Percentiles rank a stretch among this genome's conserved stretches.
These are phyloP conservation scores for Pyrgilauda ruficollis DNA, from an alignment of 2,113 vertebrate species.

Conservation along the genomic window DNA sequence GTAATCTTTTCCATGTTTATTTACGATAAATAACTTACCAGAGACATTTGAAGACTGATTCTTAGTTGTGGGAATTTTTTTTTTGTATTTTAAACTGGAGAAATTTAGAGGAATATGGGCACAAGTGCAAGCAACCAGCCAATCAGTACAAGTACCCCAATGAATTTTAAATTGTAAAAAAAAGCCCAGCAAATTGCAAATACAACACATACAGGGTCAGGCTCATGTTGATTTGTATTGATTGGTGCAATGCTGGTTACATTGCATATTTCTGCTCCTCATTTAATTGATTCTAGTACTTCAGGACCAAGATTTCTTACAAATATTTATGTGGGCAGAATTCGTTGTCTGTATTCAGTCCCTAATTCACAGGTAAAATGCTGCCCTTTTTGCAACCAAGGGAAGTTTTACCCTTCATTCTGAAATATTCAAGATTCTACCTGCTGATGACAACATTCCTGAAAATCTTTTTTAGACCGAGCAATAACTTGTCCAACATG, in stretches of 20 bases:
- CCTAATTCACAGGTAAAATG: neutral
- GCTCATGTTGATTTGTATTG: conserved; percentile 6
- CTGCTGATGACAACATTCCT: neutral
- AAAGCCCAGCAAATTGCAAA: neutral
- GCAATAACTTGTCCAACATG: rapidly evolving
- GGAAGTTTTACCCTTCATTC: neutral
- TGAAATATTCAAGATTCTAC: neutral
- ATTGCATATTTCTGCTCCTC: neutral
- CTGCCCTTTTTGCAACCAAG: neutral
- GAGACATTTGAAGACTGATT: neutral
- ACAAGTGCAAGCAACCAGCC: neutral
- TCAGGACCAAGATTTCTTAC: neutral
- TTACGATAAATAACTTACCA: conserved; percentile 32
- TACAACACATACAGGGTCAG: neutral
- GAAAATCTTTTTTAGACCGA: neutral
- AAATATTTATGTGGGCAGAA: neutral
- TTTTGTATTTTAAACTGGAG: neutral
- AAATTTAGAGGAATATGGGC: neutral
- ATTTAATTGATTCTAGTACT: neutral
- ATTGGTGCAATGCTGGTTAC: neutral
- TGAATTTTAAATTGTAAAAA: neutral
- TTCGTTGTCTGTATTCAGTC: neutral
- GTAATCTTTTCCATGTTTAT: conserved; percentile 34
- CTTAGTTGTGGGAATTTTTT: neutral
- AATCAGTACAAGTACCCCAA: neutral